These are phyloP conservation scores for Saimiri boliviensis DNA, from an alignment of 2,113 vertebrate species.

Conservation along the genomic window DNA sequence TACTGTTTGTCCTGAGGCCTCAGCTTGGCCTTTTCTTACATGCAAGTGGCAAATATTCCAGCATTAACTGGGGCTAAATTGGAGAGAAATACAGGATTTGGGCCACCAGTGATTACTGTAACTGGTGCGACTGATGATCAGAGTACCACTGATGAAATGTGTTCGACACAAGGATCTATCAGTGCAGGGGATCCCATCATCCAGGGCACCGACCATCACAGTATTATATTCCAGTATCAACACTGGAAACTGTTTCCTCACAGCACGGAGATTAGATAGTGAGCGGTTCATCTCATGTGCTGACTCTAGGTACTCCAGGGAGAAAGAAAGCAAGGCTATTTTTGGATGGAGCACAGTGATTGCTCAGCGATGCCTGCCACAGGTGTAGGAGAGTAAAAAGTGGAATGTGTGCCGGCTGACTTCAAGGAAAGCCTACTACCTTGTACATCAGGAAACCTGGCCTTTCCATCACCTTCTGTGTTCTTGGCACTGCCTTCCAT, in stretches of 20 bases:
- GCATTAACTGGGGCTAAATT: background rate
- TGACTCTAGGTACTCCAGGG: background rate
- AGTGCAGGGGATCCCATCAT: rapidly evolving
- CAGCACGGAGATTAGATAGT: rapidly evolving
- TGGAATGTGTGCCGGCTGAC: rapidly evolving
- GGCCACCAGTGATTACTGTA: background rate
- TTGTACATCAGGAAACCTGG: background rate
- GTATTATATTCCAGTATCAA: background rate
- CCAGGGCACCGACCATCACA: background rate
- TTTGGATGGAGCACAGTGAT: too few species aligned
- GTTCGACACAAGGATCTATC: background rate
- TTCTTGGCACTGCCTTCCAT: background rate
- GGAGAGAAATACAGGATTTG: background rate
- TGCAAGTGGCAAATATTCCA: rapidly evolving
- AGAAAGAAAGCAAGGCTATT: background rate
- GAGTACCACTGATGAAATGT: too few species aligned
- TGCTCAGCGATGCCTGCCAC: background rate
- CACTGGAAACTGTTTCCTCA: background rate
- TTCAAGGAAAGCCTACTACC: background rate
- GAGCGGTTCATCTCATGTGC: background rate
- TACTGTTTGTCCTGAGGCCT: background rate
- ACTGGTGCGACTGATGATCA: rapidly evolving
- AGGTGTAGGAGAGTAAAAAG: background rate
- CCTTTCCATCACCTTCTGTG: background rate
- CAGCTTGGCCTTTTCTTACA: rapidly evolving